Evolutionary conservation across 2,888 invertebrate species (phyloP).

Genomic region (Andrena trimmerana): DNA sequence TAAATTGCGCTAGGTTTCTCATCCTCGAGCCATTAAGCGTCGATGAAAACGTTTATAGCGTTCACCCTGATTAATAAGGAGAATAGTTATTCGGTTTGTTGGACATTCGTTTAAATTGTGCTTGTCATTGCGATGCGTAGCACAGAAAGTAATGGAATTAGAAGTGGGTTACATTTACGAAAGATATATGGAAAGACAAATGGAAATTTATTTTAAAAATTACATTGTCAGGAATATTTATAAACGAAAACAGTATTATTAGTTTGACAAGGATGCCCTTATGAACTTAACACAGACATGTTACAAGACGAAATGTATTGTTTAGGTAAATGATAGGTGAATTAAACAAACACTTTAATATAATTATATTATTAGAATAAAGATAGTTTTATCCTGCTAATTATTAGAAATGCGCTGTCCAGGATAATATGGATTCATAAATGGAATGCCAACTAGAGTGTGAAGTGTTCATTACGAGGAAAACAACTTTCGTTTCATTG

Average conservation of each 20-base stretch:
- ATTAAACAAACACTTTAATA: too few relatives aligned
- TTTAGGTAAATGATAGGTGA: too few relatives aligned
- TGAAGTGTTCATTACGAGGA: background rate
- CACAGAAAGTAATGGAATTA: conserved; percentile 2
- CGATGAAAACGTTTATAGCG: conserved; percentile 49
- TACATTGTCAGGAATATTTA: too few relatives aligned
- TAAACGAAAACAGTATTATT: too few relatives aligned
- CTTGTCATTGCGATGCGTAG: conserved; percentile 24
- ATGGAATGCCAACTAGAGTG: background rate
- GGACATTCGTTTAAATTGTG: background rate
- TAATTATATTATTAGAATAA: too few relatives aligned
- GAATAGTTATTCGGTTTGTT: background rate
- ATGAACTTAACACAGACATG: too few relatives aligned
- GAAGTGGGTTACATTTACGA: too few relatives aligned
- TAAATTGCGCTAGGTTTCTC: conserved; percentile 43
- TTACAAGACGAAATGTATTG: too few relatives aligned
- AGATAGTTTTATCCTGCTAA: background rate
- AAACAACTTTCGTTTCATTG: background rate
- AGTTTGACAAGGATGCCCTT: too few relatives aligned
- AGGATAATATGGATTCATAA: background rate
- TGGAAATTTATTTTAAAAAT: background rate
- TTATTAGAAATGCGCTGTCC: background rate
- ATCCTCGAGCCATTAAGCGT: conserved; percentile 44
- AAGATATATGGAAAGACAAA: background rate
- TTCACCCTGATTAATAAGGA: conserved; percentile 46